phyloP scores from a whole-genome alignment of 2,797 vertebrate genomes.

The Serranus cabrilla region DNA sequence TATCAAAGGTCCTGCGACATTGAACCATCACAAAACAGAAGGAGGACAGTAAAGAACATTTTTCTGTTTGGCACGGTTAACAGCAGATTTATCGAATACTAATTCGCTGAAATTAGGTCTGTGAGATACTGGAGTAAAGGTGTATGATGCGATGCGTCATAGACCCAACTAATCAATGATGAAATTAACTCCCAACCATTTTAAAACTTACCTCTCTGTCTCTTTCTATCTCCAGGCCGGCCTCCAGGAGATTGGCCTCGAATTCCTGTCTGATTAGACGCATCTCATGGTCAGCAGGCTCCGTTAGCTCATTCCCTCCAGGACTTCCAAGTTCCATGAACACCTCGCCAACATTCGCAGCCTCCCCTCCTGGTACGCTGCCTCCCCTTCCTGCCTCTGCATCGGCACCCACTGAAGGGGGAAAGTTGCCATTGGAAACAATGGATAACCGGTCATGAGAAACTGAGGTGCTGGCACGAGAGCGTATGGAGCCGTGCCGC shows the following conservation, averaged over 20 bases:
- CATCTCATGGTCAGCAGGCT: conserved; percentile 90
- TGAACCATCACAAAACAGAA: no score
- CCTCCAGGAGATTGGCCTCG: conserved; percentile 90
- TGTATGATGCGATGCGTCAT: no score
- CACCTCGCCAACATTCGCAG: conserved; percentile 63
- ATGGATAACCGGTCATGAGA: conserved; percentile 81
- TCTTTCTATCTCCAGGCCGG: conserved; percentile 94
- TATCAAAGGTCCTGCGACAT: no score
- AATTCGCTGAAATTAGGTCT: no score
- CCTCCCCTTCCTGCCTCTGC: conserved; percentile 50
- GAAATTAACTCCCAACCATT: no score
- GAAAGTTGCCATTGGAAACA: conserved; percentile 91
- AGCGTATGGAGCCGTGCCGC: conserved; percentile 75
- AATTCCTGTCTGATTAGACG: conserved; percentile 92
- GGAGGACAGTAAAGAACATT: no score
- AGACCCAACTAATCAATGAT: no score
- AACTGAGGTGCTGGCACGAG: not conserved
- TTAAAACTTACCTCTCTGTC: conserved; percentile 92
- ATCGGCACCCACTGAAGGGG: conserved; percentile 57
- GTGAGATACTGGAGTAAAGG: no score
- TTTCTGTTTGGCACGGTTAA: no score
- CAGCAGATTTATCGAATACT: no score
- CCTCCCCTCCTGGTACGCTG: conserved; percentile 36
- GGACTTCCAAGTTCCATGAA: conserved; percentile 74
- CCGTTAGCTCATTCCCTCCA: conserved; percentile 79